Evolutionary conservation across 2,797 vertebrate species (phyloP).

Genomic region (Mastacembelus armatus): DNA sequence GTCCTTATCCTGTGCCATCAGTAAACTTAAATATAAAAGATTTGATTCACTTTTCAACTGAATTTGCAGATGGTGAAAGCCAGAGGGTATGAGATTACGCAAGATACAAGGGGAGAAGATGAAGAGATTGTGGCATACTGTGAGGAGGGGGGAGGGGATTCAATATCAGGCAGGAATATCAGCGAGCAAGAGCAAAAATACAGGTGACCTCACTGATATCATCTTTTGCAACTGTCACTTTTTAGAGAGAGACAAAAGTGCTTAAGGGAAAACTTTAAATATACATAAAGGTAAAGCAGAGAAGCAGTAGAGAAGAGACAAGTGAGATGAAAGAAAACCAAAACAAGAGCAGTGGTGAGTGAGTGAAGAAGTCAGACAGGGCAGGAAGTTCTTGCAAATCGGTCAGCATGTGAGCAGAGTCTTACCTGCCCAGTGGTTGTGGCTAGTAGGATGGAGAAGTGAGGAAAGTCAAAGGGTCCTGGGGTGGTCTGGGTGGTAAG

Average conservation of each 20-base stretch:
- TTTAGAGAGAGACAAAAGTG: constrained; percentile 49
- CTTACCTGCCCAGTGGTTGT: constrained; percentile 80
- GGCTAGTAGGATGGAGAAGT: constrained; percentile 81
- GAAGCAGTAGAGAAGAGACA: constrained; percentile 8
- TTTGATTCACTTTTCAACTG: constrained; percentile 35
- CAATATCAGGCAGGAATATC: constrained; percentile 67
- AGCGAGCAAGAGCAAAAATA: constrained; percentile 60
- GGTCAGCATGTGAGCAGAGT: constrained; percentile 25
- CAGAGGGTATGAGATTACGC: constrained; percentile 54
- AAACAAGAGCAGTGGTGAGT: constrained; percentile 31
- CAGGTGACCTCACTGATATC: constrained; percentile 75
- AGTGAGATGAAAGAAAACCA: constrained; percentile 8
- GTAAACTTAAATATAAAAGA: constrained; percentile 45
- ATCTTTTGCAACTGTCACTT: constrained; percentile 69
- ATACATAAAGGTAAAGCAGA: constrained; percentile 20
- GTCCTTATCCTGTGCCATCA: constrained; percentile 27
- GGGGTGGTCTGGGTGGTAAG: constrained; percentile 70
- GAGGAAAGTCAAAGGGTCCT: constrained; percentile 86
- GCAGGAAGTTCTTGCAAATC: constrained; percentile 56
- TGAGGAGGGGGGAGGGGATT: constrained; percentile 55
- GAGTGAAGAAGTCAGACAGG: constrained; percentile 9
- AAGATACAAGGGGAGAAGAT: constrained; percentile 53
- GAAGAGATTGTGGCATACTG: constrained; percentile 47
- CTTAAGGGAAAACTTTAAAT: constrained; percentile 73
- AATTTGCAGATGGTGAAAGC: constrained; percentile 53